phyloP scores from a whole-genome alignment of 2,113 vertebrate genomes.

The Erythrolamprus reginae region DNA sequence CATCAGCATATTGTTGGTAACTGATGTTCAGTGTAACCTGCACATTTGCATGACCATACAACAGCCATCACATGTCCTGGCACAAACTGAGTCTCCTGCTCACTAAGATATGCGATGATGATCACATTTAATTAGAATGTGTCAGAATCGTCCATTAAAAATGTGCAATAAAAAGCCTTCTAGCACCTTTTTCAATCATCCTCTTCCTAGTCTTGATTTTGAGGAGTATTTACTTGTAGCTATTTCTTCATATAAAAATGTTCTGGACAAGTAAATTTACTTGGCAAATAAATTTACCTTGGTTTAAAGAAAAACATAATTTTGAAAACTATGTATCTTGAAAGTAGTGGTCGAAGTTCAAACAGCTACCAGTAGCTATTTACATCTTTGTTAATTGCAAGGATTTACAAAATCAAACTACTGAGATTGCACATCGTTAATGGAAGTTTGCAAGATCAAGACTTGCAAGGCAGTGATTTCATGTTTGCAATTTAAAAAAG shows the following conservation, averaged over 20 bases:
- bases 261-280: not conserved
- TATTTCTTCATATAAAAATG: not conserved
- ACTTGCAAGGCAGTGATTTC: not conserved
- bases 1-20: not conserved
- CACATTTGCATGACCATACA: not conserved
- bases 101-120: not conserved
- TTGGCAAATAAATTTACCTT: not conserved
- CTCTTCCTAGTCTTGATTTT: not conserved
- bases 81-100: not conserved
- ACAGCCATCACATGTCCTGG: not conserved
- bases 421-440: not conserved
- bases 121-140: not conserved
- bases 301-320: not conserved
- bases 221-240: not conserved
- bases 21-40: not conserved
- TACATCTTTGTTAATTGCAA: not conserved
- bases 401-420: not conserved
- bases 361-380: not conserved
- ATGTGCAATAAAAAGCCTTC: not conserved
- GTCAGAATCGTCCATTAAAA: not conserved
- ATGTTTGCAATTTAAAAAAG: not conserved
- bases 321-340: not conserved
- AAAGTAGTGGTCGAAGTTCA: not conserved
- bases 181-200: not conserved
- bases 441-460: not conserved